Base-by-base conservation (phyloP, 2,113 vertebrate species). In the Typhlomys cinereus region DNA sequence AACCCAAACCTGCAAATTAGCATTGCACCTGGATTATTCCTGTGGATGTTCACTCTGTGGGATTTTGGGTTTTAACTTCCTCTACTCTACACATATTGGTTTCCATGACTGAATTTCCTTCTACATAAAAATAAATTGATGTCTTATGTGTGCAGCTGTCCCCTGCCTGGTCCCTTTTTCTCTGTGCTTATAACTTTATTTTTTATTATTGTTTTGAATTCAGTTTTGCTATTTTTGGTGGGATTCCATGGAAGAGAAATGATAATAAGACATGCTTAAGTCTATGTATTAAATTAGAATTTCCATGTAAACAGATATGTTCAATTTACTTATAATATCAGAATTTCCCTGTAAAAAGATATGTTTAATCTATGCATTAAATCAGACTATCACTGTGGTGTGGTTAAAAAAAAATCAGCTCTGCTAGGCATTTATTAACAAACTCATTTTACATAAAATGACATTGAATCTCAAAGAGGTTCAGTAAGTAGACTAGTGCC, bases 121-220 rank as follows among this genome's bases (percentile, higher is more conserved):
- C n/a, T n/a, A n/a, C n/a, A n/a, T 14, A 50, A 50, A 7, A 59
- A 39, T 62, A 34, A 17, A 23, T 21, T 31, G 27, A 29, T 46
- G 13, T 67, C 59, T 85, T 44, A 59, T 25, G 27, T 44, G 34
- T 73, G 25, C 17, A 70, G 36, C 17, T 52, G 34, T 57, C 39
- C 36, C 52, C 46, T 92, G 2, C 46, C 14, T 44, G 13, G n/a
- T 82, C 17, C 41, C 6, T 94, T 88, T 88, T 25, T 29, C 15
- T 12, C 41, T 36, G 31, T 39, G 36, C 46, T 92, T 84, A 57
- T 41, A 74, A 74, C 21, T 52, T 90, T 71, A 20, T 50, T 4
- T 88, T 75, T 90, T n/a, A n/a, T n/a, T n/a, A n/a, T n/a, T 66
- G 4, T 69, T 89, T 92, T 79, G 84, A 74, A 61, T 79, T 84